Evolutionary conservation across 2,888 invertebrate genomes (phyloP), one percentile per base, ranked within the genome.

Genomic region (Acronicta leporina): DNA sequence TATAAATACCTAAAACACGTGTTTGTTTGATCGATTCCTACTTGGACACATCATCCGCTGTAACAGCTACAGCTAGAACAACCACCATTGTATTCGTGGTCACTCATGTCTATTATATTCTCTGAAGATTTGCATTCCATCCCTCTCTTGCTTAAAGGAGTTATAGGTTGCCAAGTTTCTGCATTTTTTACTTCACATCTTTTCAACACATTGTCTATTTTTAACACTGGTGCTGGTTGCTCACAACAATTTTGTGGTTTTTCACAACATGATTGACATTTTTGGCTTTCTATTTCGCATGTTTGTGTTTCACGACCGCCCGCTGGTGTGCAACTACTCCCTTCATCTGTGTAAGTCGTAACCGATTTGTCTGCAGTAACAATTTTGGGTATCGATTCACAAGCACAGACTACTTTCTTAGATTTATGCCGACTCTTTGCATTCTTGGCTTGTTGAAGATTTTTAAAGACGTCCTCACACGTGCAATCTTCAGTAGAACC

Each of bases 1-100:
- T 93, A 93, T 92, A 92, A 92, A 90, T 90, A 88, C 85, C 86
- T 84, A 85, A 83, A 84, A 85, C 77, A 79, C 68, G 62, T 59
- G 68, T 88, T 84, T 91, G 33, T 80, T 85, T 83, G 84, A 73
- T 77, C 49, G 20, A 44, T 38, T 49, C 8, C 58, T 38, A 45
- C 47, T 52, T 50, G 46, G 47, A 50, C 58, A 60, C 7, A 57
- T 75, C 47, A 63, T 45, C 55, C 69, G 27, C 69, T 72, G 27
- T 48, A 58, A 56, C 65, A 73, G 44, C 75, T 63, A 49, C 73
- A 75, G 35, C 42, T 55, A 13, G 75, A 75, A 64, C 64, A 70
- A 41, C 61, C 53, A 25, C 57, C 67, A 38, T 65, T 47, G 59
- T 25, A 58, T 69, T 53, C 46, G 30, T 49, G n/a, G n/a, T 43